Percentiles rank a stretch among this genome's conserved stretches.
Conservation (phyloP, 2,888 invertebrate genomes). For the Teinopalpus imperialis region DNA sequence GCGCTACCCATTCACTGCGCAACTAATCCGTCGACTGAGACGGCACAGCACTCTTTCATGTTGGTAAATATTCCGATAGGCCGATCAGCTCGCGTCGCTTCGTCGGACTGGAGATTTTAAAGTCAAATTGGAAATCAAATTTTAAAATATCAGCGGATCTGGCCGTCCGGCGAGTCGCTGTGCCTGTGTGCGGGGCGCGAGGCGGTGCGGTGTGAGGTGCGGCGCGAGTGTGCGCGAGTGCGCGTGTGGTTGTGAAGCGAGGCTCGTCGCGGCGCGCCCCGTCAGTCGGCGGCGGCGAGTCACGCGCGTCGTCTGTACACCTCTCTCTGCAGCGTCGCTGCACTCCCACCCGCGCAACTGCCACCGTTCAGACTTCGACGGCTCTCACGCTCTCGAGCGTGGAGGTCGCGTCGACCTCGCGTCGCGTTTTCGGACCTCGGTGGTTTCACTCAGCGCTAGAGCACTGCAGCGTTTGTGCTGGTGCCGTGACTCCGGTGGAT, state of each 20-base stretch:
- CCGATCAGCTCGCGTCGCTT: slow-evolving; percentile 52
- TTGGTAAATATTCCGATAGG: slow-evolving; percentile 63
- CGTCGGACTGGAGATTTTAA: slow-evolving; percentile 67
- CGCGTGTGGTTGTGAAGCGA: slow-evolving; percentile 57
- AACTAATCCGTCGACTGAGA: slow-evolving; percentile 58
- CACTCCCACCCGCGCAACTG: slow-evolving; percentile 61
- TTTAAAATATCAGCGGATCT: slow-evolving; percentile 70
- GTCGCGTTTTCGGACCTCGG: slow-evolving; percentile 50
- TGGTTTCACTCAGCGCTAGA: slow-evolving; percentile 47
- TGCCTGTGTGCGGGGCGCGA: slow-evolving; percentile 33
- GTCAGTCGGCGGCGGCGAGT: slow-evolving; percentile 79
- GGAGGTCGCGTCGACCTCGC: slow-evolving; percentile 66
- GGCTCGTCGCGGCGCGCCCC: slow-evolving; percentile 73
- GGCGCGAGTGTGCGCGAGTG: slow-evolving; percentile 71
- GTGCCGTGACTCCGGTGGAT: slow-evolving; percentile 65
- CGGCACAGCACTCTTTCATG: slow-evolving; percentile 44
- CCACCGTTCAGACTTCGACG: slow-evolving; percentile 65
- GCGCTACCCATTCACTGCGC: slow-evolving; percentile 73
- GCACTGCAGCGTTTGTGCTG: slow-evolving; percentile 52
- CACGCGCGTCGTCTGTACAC: slow-evolving; percentile 75
- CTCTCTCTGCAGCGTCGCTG: slow-evolving; percentile 54
- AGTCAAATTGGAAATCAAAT: slow-evolving; percentile 75
- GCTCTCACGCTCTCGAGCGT: slow-evolving; percentile 74
- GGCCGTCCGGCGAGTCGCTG: slow-evolving; percentile 46
- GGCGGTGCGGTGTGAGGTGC: slow-evolving; percentile 42